Percentiles rank a stretch among this genome's conserved stretches.
Evolutionary conservation across 2,113 vertebrate genomes (phyloP).

Genomic region (Callospermophilus lateralis): DNA sequence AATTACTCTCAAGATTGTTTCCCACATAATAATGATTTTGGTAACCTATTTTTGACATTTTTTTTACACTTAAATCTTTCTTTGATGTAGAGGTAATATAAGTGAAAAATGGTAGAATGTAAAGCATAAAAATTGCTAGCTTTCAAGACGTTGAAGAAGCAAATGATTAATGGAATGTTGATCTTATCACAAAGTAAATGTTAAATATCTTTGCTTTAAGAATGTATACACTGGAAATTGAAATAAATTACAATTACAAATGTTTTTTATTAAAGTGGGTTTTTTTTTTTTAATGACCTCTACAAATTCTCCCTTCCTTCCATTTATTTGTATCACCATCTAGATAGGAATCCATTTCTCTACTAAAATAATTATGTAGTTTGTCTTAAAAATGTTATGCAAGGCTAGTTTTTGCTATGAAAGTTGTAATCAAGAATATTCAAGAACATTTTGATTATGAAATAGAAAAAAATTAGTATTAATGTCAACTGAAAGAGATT

Average conservation of each 20-base stretch:
- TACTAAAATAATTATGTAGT: constrained; percentile 51
- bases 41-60: constrained; percentile 44
- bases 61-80: constrained; percentile 54
- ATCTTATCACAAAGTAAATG: constrained; percentile 70
- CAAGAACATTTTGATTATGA: constrained; percentile 76
- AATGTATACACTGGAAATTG: constrained; percentile 60
- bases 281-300: constrained; percentile 76
- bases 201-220: constrained; percentile 76
- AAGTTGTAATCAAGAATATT: constrained; percentile 80
- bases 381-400: constrained; percentile 73
- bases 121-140: constrained; percentile 37
- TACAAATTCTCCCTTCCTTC: constrained; percentile 45
- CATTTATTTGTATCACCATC: constrained; percentile 78
- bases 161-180: constrained; percentile 70
- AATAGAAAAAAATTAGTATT: constrained; percentile 77
- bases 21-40: constrained; percentile 33
- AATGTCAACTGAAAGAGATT: constrained; percentile 67
- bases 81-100: constrained; percentile 42
- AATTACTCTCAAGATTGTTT: constrained; percentile 19
- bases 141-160: constrained; percentile 62
- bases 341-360: constrained; percentile 70
- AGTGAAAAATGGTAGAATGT: constrained; percentile 61
- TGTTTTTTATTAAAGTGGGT: constrained; percentile 69
- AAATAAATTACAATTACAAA: constrained; percentile 68
- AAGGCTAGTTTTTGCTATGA: constrained; percentile 57